phyloP scores from a whole-genome alignment of 2,888 invertebrate species.

The Strigamia transsilvanica region DNA sequence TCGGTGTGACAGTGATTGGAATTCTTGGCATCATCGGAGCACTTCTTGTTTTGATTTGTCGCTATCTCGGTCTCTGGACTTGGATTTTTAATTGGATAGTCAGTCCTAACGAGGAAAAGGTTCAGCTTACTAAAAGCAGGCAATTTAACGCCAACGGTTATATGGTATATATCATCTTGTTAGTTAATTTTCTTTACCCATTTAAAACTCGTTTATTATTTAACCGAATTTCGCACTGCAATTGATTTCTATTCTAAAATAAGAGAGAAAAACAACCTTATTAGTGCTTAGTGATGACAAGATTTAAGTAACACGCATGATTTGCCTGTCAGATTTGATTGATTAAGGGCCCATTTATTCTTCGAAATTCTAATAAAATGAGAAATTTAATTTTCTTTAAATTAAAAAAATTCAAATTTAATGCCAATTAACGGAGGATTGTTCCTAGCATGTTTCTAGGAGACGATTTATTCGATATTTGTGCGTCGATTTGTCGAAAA shows the following conservation, averaged over 20 bases:
- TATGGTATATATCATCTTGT: slow-evolving; percentile 67
- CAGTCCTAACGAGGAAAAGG: slow-evolving; percentile 69
- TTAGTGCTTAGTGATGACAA: too few relatives aligned
- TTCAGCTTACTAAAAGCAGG: slow-evolving; percentile 68
- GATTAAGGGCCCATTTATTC: background rate
- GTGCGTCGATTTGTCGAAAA: too few relatives aligned
- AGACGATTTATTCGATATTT: too few relatives aligned
- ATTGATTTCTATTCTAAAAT: too few relatives aligned
- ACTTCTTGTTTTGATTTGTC: slow-evolving; percentile 63
- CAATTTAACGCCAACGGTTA: slow-evolving; percentile 74
- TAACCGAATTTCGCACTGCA: too few relatives aligned
- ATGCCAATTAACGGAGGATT: too few relatives aligned
- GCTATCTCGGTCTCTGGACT: slow-evolving; percentile 65
- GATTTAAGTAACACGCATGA: too few relatives aligned
- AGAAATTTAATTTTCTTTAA: too few relatives aligned
- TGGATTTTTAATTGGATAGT: slow-evolving; percentile 68
- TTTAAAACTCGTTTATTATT: too few relatives aligned
- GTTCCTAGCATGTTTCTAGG: too few relatives aligned
- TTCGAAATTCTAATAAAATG: background rate
- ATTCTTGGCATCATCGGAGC: slow-evolving; percentile 64
- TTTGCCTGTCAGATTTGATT: background rate
- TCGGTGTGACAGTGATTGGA: slow-evolving; percentile 66
- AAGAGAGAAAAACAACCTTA: too few relatives aligned
- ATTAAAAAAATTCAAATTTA: too few relatives aligned
- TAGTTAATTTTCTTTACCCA: slow-evolving; percentile 7